These are phyloP conservation scores for Mythimna loreyi DNA, from an alignment of 2,888 invertebrate species.

Conservation along the genomic window DNA sequence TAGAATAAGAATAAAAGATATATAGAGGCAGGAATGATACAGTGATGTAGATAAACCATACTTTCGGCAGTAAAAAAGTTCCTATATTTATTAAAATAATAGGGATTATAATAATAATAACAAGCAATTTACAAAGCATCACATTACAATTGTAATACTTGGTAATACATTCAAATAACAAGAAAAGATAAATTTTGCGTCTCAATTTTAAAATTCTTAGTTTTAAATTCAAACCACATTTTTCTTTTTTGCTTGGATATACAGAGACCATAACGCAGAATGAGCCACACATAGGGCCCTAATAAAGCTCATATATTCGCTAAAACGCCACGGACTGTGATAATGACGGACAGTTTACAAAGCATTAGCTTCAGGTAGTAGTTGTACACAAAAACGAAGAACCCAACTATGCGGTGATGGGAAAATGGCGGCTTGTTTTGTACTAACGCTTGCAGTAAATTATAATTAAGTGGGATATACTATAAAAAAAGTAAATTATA, in stretches of 20 bases:
- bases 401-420: conserved; percentile 64
- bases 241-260: too few relatives aligned
- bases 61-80: conserved; percentile 21
- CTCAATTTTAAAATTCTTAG: background rate
- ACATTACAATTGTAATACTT: too few relatives aligned
- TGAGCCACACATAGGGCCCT: background rate
- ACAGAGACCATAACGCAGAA: background rate
- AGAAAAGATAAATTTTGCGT: too few relatives aligned
- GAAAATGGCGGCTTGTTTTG: background rate
- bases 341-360: conserved; percentile 70
- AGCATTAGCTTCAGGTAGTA: conserved; percentile 68
- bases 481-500: too few relatives aligned
- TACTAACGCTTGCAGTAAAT: too few relatives aligned
- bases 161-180: too few relatives aligned
- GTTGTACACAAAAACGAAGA: conserved; percentile 55
- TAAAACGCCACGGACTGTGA: conserved; percentile 53
- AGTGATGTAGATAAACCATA: background rate
- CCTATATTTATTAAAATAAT: conserved; percentile 59
- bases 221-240: too few relatives aligned
- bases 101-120: conserved; percentile 61
- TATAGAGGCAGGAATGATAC: background rate
- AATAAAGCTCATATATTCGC: conserved; percentile 57
- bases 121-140: conserved; percentile 69
- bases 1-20: too few relatives aligned
- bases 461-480: too few relatives aligned